phyloP scores from a whole-genome alignment of 2,888 invertebrate genomes.

The Limnephilus lunatus region DNA sequence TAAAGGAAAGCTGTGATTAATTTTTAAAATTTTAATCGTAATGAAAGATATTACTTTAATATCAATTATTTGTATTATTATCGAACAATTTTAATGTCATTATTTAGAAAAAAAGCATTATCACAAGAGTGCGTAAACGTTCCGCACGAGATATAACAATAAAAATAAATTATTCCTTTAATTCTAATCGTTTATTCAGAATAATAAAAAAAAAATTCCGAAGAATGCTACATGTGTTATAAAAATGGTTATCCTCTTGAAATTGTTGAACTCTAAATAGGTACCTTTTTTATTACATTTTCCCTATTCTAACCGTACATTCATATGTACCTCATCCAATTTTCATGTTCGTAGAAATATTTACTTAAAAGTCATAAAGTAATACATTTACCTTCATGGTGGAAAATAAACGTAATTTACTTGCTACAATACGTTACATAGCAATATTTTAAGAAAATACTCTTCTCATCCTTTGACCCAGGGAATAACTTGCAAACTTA shows the following conservation, averaged over 20 bases:
- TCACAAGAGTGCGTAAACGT: background rate
- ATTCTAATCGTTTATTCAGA: background rate
- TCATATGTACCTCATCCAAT: background rate
- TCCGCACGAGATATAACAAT: background rate
- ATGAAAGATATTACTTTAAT: too few species aligned
- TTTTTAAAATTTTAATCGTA: too few species aligned
- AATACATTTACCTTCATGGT: background rate
- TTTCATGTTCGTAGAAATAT: background rate
- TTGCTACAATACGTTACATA: background rate
- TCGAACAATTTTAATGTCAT: too few species aligned
- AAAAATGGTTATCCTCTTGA: background rate
- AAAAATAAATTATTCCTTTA: background rate
- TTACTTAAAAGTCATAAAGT: background rate
- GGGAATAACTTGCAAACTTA: background rate
- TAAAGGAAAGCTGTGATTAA: too few species aligned
- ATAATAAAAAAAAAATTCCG: background rate
- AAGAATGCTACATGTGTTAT: background rate
- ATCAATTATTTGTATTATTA: too few species aligned
- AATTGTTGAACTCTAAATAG: background rate
- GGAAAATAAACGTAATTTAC: background rate
- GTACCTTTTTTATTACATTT: background rate
- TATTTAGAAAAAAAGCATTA: too few species aligned
- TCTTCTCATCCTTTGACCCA: background rate
- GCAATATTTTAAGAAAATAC: background rate
- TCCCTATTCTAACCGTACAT: background rate